Conservation (phyloP, 2,888 invertebrate genomes). For the Eurytoma californica region DNA sequence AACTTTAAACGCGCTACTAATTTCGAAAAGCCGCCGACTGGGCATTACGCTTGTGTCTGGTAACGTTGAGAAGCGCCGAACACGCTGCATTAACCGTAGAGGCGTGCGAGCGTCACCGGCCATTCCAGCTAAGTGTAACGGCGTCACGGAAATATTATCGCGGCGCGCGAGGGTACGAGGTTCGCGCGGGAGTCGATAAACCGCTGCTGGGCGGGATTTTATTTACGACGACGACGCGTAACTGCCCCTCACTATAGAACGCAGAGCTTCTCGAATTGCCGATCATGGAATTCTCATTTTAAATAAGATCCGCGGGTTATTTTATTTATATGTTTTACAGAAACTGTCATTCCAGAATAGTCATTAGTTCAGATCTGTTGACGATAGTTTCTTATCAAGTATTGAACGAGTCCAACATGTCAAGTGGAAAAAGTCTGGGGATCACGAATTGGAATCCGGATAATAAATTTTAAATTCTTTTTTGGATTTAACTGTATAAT, state of each 20-base stretch:
- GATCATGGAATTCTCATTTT: conserved; percentile 44
- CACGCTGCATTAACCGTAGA: conserved; percentile 65
- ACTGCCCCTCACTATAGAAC: conserved; percentile 56
- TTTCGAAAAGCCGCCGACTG: conserved; percentile 7
- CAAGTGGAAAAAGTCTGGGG: no score
- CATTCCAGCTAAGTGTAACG: conserved; percentile 70
- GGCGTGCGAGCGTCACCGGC: conserved; percentile 51
- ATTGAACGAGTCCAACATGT: no score
- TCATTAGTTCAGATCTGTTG: no score
- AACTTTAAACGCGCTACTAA: conserved; percentile 29
- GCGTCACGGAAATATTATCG: conserved; percentile 69
- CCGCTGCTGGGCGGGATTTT: conserved; percentile 61
- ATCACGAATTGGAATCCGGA: no score
- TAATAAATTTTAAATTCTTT: no score
- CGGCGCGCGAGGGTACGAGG: conserved; percentile 56
- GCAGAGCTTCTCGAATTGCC: conserved; percentile 6
- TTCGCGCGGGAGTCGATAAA: conserved; percentile 62
- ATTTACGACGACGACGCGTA: conserved; percentile 68
- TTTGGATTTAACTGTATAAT: no score
- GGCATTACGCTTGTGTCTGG: neutral
- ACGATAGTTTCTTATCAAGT: no score
- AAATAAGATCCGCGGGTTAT: conserved; percentile 59
- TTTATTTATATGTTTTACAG: no score
- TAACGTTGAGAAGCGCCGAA: conserved; percentile 31
- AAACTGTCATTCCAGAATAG: no score